Evolutionary conservation across 2,113 vertebrate species (phyloP), one percentile per base, ranked within the genome.

Genomic region (Leptobrachium ailaonicum): DNA sequence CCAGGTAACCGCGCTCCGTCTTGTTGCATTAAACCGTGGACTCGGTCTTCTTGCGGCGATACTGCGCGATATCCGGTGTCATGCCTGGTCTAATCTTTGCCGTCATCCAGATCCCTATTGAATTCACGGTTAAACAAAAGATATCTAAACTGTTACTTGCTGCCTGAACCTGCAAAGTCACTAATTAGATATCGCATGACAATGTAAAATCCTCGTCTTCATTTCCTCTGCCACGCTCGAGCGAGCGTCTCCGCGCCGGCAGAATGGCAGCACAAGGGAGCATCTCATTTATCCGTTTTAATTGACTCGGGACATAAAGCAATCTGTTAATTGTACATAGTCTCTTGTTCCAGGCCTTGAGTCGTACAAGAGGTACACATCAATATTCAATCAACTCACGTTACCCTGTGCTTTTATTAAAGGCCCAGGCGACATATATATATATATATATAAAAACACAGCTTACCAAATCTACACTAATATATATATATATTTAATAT

Each of bases 101-200:
- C 74, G 79, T 81, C 64, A 74, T 53, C 53, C 41, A 81, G 72
- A 81, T 67, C 43, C 79, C 71, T 68, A 47, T 81, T 75, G 54
- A 54, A 50, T 73, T 47, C 20, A 14, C 71, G 56, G 70, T 11
- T 42, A 75, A 47, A 81, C 79, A 81, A 81, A 67, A 75, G 79
- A 66, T 69, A 60, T 32, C 71, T 81, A 81, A 81, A 81, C 79
- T 69, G 79, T 81, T 81, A 75, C 79, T 81, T 75, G 79, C 79
- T 75, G 71, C 62, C 62, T 75, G 79, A 75, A 62, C 64, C 79
- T 69, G 79, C 71, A 75, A 43, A 75, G 79, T 75, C 72, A 81
- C 79, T 75, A 81, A 81, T 81, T 75, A 81, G 79, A 66, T 73
- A 81, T 80, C 78, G 20, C 58, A 74, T 80, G 56, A 74, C 78